phyloP scores from a whole-genome alignment of 2,113 vertebrate genomes.

The Vulpes lagopus region DNA sequence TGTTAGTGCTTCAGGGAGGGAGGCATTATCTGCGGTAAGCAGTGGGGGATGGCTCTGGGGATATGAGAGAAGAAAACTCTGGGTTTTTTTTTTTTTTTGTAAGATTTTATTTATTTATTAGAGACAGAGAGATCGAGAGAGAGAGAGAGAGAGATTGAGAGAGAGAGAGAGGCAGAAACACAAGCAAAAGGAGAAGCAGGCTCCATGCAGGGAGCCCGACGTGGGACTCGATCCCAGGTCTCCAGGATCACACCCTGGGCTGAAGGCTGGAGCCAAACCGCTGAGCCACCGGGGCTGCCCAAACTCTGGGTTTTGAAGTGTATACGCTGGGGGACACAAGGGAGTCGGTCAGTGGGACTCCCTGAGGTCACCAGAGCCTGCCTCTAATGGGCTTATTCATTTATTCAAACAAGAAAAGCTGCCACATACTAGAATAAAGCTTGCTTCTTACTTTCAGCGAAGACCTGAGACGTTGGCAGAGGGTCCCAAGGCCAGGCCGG shows the following conservation, averaged over 20 bases:
- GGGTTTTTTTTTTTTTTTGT: too few relatives aligned
- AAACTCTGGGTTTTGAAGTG: background rate
- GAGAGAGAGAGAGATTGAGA: too few relatives aligned
- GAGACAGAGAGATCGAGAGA: too few relatives aligned
- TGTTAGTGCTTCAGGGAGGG: background rate
- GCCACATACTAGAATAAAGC: background rate
- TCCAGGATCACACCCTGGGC: too few relatives aligned
- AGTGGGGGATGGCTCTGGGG: fast-evolving
- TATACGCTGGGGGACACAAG: too few relatives aligned
- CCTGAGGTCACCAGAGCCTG: background rate
- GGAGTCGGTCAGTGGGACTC: background rate
- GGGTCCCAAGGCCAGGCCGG: background rate
- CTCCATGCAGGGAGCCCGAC: too few relatives aligned
- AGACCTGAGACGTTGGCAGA: background rate
- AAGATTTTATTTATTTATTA: too few relatives aligned
- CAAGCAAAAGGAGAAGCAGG: too few relatives aligned
- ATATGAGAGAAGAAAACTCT: background rate
- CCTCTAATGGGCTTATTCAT: background rate
- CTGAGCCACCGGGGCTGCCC: too few relatives aligned
- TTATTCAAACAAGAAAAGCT: background rate
- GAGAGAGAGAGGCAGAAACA: too few relatives aligned
- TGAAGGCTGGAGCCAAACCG: too few relatives aligned
- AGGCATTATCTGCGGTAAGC: background rate
- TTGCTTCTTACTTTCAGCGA: background rate
- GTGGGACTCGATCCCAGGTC: too few relatives aligned